Evolutionary conservation across 2,888 invertebrate species (phyloP).

Genomic region (Leptinotarsa juncta): DNA sequence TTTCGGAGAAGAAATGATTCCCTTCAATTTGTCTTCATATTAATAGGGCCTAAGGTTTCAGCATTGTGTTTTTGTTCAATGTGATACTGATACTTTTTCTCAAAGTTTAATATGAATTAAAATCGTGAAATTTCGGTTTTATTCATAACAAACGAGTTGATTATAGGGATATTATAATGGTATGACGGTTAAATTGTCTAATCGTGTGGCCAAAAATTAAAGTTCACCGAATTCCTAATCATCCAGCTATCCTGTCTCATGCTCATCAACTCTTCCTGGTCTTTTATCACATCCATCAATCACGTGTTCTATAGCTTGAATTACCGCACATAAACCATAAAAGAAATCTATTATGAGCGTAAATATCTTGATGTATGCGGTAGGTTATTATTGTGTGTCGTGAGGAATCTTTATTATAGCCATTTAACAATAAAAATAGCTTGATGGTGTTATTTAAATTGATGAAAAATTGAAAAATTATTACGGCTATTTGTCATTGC

Average conservation of each 20-base stretch:
- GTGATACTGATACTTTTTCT: too few relatives aligned
- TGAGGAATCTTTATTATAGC: constrained; percentile 27
- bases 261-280: constrained; percentile 14
- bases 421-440: constrained; percentile 30
- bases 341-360: constrained; percentile 27
- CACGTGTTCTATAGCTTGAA: constrained; percentile 12
- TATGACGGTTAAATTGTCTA: background rate
- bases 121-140: too few relatives aligned
- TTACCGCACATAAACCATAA: constrained; percentile 20
- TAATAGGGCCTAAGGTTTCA: too few relatives aligned
- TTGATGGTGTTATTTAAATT: constrained; percentile 27
- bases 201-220: background rate
- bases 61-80: too few relatives aligned
- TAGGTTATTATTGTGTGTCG: constrained; percentile 23
- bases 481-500: background rate
- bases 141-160: too few relatives aligned
- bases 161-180: background rate
- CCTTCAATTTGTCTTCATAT: too few relatives aligned
- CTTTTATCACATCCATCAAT: constrained; percentile 18
- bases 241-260: background rate
- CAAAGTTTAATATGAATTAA: too few relatives aligned
- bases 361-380: constrained; percentile 34
- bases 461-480: constrained; percentile 25
- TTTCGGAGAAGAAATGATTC: too few relatives aligned
- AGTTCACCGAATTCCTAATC: background rate